Base-by-base conservation (phyloP, 2,888 invertebrate genomes). In the Perizoma affinitatum region DNA sequence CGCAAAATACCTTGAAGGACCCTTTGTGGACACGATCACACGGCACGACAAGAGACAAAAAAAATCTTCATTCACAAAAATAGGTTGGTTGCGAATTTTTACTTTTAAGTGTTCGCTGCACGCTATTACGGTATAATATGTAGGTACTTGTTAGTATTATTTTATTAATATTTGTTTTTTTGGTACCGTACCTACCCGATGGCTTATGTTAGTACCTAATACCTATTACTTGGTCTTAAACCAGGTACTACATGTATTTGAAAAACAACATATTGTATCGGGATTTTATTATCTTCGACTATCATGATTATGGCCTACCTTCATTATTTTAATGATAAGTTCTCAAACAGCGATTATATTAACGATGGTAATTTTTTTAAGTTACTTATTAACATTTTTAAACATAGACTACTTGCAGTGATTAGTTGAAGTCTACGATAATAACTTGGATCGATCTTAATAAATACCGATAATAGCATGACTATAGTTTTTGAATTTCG, bases 21-120 rank as follows among this genome's bases (percentile, higher is more conserved):
- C 84, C 78, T 86, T 92, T 91, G 88, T 90, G 74, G 76, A 76
- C 78, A 79, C 76, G 83, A 62, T 62, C 58, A 62, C 58, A 57
- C 58, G 53, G 76, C 78, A 76, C 73, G 73, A 69, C 73, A 57
- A 43, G 75, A 72, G 75, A 79, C 82, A 88, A 90, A 90, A 22
- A 22, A 90, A 90, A 73, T 67, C 70, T 76, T 88, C 92, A 92
- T 93, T 92, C 91, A 92, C 87, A 84, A 90, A 92, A 87, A 90
- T 92, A 88, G 88, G 90, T 90, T 90, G 86, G 84, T 84, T 80
- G 86, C 86, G 79, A 84, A 87, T 83, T 78, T 76, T 69, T 6
- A 46, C 47, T 55, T 47, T 56, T 50, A 65, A 58, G 51, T 49
- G 48, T 49, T 63, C 36, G 43, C 55, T 33, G 58, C 58, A 63